Evolutionary conservation across 2,888 invertebrate species (phyloP).

Genomic region (Lasius platythorax): DNA sequence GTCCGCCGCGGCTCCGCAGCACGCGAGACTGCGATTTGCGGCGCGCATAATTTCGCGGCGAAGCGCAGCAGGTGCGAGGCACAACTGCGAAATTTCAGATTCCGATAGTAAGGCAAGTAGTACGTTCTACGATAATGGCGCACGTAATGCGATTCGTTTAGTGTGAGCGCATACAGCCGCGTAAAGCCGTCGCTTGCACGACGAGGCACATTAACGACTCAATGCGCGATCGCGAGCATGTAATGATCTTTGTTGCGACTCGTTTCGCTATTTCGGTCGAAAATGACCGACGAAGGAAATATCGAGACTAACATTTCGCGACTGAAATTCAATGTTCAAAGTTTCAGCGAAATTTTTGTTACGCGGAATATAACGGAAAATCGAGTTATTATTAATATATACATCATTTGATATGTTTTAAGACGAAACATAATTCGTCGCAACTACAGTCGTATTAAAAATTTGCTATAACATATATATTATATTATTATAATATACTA

Average conservation of each 20-base stretch:
- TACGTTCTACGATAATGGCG: slow-evolving; percentile 69
- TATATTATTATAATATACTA: not conserved
- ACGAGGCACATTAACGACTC: slow-evolving; percentile 41
- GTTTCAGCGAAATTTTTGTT: not conserved
- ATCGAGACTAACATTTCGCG: not conserved
- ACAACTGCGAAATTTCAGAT: slow-evolving; percentile 73
- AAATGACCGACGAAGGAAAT: not conserved
- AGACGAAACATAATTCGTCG: not conserved
- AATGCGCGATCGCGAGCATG: slow-evolving; percentile 36
- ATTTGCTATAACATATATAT: not conserved
- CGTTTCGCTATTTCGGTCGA: not conserved
- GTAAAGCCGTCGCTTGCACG: not conserved
- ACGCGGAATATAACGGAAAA: not conserved
- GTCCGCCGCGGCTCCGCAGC: slow-evolving; percentile 52
- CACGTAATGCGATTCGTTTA: slow-evolving; percentile 69
- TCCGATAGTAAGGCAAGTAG: slow-evolving; percentile 69
- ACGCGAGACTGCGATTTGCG: slow-evolving; percentile 73
- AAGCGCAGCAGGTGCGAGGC: slow-evolving; percentile 72
- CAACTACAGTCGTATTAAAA: not conserved
- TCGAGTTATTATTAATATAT: not conserved
- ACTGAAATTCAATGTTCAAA: slow-evolving; percentile 1
- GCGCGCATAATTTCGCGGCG: slow-evolving; percentile 72
- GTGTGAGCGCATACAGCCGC: slow-evolving; percentile 43
- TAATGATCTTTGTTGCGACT: slow-evolving; percentile 46
- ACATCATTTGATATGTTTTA: not conserved